Evolutionary conservation across 2,797 vertebrate species (phyloP).

Genomic region (Odontamblyopus lacepedii): DNA sequence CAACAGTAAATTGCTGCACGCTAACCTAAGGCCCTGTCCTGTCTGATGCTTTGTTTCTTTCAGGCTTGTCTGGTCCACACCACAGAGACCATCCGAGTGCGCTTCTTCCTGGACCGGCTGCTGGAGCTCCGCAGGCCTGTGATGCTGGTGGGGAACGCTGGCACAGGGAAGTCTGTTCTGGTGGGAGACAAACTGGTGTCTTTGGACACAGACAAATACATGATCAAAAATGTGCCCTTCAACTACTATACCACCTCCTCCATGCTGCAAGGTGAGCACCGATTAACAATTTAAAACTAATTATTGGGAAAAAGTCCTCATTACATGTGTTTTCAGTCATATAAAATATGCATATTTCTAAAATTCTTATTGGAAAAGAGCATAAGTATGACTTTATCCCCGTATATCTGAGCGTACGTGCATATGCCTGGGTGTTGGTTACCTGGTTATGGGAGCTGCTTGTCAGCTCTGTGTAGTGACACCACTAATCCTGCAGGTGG

Average conservation of each 20-base stretch:
- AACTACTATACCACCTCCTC: constrained; percentile 97
- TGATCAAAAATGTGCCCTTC: constrained; percentile 89
- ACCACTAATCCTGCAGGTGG: no score
- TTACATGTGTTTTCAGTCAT: no score
- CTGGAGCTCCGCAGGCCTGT: constrained; percentile 80
- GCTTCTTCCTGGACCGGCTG: constrained; percentile 88
- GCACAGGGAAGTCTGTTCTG: constrained; percentile 90
- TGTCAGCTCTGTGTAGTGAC: no score
- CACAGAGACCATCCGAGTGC: constrained; percentile 83
- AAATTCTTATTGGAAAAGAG: no score
- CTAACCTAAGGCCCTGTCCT: neutral
- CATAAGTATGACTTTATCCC: no score
- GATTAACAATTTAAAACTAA: no score
- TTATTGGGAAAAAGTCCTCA: no score
- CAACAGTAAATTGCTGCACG: no score
- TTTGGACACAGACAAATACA: constrained; percentile 80
- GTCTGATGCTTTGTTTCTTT: neutral
- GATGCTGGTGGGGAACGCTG: constrained; percentile 90
- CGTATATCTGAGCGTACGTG: no score
- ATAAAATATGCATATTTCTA: no score
- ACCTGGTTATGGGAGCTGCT: no score
- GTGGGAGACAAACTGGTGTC: constrained; percentile 85
- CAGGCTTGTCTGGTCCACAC: constrained; percentile 94
- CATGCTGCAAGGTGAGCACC: constrained; percentile 89
- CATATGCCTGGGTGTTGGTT: no score